A percentile compares a stretch with the other conserved stretches of the same genome.
These are phyloP conservation scores for Eleutherodactylus coqui DNA, from an alignment of 2,797 vertebrate species.

Conservation along the genomic window DNA sequence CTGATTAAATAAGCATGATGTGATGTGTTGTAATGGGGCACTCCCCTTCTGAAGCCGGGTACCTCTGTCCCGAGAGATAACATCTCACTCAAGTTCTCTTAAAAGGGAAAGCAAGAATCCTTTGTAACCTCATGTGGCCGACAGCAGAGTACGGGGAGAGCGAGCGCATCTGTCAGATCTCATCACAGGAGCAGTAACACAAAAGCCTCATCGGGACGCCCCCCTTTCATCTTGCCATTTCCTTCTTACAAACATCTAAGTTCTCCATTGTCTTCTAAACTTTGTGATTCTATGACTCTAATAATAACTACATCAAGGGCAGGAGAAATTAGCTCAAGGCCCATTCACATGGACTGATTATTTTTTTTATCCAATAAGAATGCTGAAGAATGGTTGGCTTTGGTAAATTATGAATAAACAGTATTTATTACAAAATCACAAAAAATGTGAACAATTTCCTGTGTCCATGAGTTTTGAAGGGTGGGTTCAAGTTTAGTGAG, in stretches of 20 bases:
- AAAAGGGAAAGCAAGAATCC: constrained; percentile 39
- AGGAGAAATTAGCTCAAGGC: neutral
- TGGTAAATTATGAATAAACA: neutral
- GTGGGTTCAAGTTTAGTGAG: no score
- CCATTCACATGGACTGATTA: neutral
- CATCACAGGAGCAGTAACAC: constrained; percentile 41
- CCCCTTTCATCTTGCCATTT: constrained; percentile 51
- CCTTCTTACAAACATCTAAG: constrained; percentile 28
- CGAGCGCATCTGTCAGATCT: constrained; percentile 42
- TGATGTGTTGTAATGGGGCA: constrained; percentile 55
- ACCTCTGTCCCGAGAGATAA: constrained; percentile 54
- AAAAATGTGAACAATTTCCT: neutral
- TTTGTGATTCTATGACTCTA: constrained; percentile 23
- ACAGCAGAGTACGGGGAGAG: constrained; percentile 35
- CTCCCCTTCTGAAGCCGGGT: constrained; percentile 43
- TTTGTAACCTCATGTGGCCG: constrained; percentile 35
- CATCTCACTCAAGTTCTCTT: constrained; percentile 38
- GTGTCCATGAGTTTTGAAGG: no score
- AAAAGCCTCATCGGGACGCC: constrained; percentile 45
- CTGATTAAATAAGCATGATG: constrained; percentile 60
- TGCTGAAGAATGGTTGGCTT: neutral
- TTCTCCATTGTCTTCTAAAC: constrained; percentile 22
- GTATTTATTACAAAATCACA: neutral
- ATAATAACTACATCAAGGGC: constrained; percentile 32
- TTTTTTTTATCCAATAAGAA: neutral